Evolutionary conservation across 2,888 invertebrate species (phyloP).

Genomic region (Cryptocephalus moraei): DNA sequence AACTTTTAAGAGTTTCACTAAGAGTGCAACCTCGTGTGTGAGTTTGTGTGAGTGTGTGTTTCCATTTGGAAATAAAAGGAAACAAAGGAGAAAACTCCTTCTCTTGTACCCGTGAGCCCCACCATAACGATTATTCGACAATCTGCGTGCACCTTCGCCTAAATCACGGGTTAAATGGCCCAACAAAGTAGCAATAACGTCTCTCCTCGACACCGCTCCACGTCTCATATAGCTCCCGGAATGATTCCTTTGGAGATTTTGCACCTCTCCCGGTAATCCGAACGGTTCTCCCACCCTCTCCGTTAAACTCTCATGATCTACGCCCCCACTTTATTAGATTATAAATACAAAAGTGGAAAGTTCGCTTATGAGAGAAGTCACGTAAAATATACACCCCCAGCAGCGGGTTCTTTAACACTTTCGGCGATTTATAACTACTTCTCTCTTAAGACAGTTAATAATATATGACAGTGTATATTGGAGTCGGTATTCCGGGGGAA

Average conservation of each 20-base stretch:
- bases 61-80: too few species aligned
- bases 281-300: slow-evolving; percentile 7
- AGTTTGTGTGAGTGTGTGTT: too few species aligned
- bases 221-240: slow-evolving; percentile 11
- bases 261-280: slow-evolving; percentile 14
- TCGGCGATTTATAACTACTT: slow-evolving; percentile 1
- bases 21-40: too few species aligned
- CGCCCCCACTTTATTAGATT: slow-evolving; percentile 28
- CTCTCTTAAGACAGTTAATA: not conserved
- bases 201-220: slow-evolving; percentile 17
- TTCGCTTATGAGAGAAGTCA: slow-evolving; percentile 17
- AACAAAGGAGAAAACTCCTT: too few species aligned
- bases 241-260: slow-evolving; percentile 11
- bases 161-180: slow-evolving; percentile 21
- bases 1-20: too few species aligned
- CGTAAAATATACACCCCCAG: not conserved
- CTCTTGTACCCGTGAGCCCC: not conserved
- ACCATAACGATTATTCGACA: slow-evolving; percentile 4
- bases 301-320: slow-evolving; percentile 18
- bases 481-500: not conserved
- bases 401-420: not conserved
- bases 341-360: slow-evolving; percentile 26
- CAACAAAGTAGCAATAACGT: slow-evolving; percentile 16
- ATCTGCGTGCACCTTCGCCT: slow-evolving; percentile 9
- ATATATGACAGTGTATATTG: slow-evolving; percentile 1